These are phyloP conservation scores for Catajapyx aquilonaris DNA, from an alignment of 1,140 invertebrate genomes.

Conservation along the genomic window DNA sequence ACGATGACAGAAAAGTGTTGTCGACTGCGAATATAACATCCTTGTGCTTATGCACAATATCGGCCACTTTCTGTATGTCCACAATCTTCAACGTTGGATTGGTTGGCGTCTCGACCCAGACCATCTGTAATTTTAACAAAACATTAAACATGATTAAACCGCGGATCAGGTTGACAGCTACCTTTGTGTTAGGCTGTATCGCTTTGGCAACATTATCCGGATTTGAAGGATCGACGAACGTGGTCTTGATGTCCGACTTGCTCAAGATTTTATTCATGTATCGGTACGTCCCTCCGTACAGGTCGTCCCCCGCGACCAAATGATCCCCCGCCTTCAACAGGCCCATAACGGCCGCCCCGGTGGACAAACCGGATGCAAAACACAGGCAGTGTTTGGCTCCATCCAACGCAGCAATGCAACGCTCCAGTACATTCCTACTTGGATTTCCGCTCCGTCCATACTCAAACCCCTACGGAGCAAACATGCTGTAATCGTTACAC, in stretches of 20 bases:
- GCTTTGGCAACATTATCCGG: constrained; percentile 39
- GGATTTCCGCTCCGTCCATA: constrained; percentile 92
- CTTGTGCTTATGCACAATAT: constrained; percentile 33
- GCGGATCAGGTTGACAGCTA: constrained; percentile 16
- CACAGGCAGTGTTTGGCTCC: constrained; percentile 64
- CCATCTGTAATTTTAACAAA: not conserved
- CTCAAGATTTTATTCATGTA: constrained; percentile 20
- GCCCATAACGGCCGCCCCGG: constrained; percentile 49
- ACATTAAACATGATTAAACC: not conserved
- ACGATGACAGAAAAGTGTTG: constrained; percentile 93
- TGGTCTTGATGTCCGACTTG: constrained; percentile 43
- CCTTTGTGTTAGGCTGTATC: constrained; percentile 68
- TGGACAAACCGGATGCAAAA: constrained; percentile 80
- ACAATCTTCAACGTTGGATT: constrained; percentile 85
- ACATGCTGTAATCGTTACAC: constrained; percentile 1
- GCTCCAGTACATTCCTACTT: constrained; percentile 68
- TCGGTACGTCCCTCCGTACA: constrained; percentile 83
- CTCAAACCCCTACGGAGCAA: constrained; percentile 51
- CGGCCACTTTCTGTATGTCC: constrained; percentile 59
- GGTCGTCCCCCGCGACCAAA: constrained; percentile 73
- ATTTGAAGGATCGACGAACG: constrained; percentile 65
- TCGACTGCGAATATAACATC: constrained; percentile 77
- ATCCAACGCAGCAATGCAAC: constrained; percentile 76
- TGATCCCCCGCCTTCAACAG: constrained; percentile 73
- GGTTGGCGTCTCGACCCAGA: constrained; percentile 93